Evolutionary conservation across 2,113 vertebrate genomes (phyloP).

Genomic region (Athene noctua): DNA sequence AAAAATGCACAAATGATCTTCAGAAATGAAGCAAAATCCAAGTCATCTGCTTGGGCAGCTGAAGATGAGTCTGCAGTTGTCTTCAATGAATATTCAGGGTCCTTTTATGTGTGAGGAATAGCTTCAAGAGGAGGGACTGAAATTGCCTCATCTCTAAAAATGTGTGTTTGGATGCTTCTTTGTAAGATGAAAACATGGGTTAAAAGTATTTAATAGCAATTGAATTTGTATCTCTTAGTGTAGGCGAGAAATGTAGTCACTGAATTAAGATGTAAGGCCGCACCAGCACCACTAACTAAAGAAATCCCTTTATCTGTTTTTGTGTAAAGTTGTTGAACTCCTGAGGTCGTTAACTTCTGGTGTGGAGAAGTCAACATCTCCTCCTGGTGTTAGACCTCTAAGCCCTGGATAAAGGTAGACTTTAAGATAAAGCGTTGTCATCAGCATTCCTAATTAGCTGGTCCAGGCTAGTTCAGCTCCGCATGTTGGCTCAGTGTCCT

Average conservation of each 20-base stretch:
- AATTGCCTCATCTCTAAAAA: fast-evolving
- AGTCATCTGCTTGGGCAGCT: background rate
- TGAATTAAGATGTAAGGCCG: background rate
- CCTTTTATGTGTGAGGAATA: background rate
- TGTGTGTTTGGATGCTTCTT: background rate
- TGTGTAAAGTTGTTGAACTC: background rate
- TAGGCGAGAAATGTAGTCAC: background rate
- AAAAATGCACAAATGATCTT: background rate
- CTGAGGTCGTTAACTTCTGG: background rate
- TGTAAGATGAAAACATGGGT: background rate
- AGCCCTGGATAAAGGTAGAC: background rate
- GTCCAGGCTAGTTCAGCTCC: background rate
- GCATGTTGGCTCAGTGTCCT: background rate
- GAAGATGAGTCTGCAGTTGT: background rate
- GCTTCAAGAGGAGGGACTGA: background rate
- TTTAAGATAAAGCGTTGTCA: background rate
- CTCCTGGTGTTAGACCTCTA: background rate
- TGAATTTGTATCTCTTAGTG: background rate
- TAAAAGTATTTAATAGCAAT: background rate
- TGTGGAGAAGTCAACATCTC: background rate
- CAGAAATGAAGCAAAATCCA: background rate
- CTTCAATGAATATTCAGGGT: background rate
- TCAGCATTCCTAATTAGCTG: background rate
- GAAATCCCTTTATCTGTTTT: background rate
- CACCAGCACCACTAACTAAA: background rate